phyloP scores from a whole-genome alignment of 2,888 invertebrate genomes.

The Drosophila subquinaria region DNA sequence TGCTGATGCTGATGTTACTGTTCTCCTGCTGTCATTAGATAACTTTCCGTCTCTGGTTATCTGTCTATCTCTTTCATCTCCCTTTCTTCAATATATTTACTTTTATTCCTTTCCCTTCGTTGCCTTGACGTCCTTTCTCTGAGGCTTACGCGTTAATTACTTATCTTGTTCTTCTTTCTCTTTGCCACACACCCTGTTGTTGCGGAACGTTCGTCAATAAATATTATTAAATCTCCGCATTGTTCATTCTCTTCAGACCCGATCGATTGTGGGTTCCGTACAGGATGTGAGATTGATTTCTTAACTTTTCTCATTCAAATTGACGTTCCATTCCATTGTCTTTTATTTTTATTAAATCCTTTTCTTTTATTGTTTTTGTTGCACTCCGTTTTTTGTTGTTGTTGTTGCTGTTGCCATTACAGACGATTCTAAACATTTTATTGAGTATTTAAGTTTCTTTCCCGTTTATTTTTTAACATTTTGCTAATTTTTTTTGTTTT shows the following conservation, averaged over 20 bases:
- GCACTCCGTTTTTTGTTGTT: constrained; percentile 23
- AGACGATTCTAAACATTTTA: constrained; percentile 62
- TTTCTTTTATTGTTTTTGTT: constrained; percentile 37
- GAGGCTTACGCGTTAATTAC: constrained; percentile 47
- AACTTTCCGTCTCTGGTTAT: neutral
- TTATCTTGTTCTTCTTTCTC: constrained; percentile 14
- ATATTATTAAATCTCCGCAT: constrained; percentile 30
- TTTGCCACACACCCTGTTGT: constrained; percentile 9
- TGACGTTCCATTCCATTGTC: constrained; percentile 65
- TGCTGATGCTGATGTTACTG: constrained; percentile 7
- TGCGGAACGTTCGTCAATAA: constrained; percentile 13
- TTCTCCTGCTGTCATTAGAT: constrained; percentile 15
- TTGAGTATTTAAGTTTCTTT: constrained; percentile 35
- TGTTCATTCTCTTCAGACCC: constrained; percentile 15
- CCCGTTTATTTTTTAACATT: constrained; percentile 60
- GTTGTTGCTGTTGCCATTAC: constrained; percentile 28
- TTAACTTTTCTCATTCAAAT: constrained; percentile 60
- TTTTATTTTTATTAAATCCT: constrained; percentile 26
- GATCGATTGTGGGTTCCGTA: constrained; percentile 2
- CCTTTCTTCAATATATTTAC: constrained; percentile 15
- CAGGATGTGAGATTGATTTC: constrained; percentile 8
- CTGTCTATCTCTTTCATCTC: neutral
- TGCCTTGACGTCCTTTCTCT: constrained; percentile 17
- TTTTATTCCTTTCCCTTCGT: constrained; percentile 24
- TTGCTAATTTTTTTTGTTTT: constrained; percentile 4